These are phyloP conservation scores for Rhabdomys dilectus DNA, from an alignment of 2,113 vertebrate species.

Conservation along the genomic window DNA sequence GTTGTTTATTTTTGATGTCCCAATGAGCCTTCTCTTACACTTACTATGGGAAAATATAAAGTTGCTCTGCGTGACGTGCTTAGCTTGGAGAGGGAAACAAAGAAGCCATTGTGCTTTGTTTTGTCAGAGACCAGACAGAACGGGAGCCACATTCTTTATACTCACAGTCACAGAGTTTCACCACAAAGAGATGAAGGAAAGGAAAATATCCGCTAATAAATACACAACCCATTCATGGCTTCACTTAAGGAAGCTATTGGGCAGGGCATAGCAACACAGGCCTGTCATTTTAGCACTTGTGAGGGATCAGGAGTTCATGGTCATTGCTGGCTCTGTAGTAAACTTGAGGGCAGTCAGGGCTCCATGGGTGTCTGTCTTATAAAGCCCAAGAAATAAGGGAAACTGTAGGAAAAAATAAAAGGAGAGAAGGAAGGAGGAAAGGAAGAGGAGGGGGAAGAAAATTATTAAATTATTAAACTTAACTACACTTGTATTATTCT, in stretches of 20 bases:
- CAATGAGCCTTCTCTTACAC: slow-evolving; percentile 19
- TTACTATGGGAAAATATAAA: slow-evolving; percentile 53
- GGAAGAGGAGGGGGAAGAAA: background rate
- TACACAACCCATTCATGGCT: background rate
- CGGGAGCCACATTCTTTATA: slow-evolving; percentile 26
- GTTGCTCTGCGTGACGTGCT: background rate
- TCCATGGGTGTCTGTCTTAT: background rate
- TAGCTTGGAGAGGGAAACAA: background rate
- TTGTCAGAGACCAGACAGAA: background rate
- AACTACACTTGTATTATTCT: background rate
- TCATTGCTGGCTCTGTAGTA: background rate
- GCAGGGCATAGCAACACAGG: background rate
- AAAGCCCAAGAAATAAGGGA: background rate
- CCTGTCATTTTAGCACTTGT: background rate
- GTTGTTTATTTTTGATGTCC: slow-evolving; percentile 35
- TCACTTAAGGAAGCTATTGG: background rate
- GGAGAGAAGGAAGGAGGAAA: background rate
- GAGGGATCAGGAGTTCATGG: background rate
- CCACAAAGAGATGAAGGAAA: slow-evolving; percentile 29
- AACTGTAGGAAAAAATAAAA: background rate
- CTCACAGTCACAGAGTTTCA: background rate
- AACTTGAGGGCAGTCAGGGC: background rate
- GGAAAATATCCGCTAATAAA: slow-evolving; percentile 27
- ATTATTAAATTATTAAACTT: background rate
- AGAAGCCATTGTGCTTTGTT: slow-evolving; percentile 3